Evolutionary conservation across 2,797 vertebrate species (phyloP).

Genomic region (Sebastes cheni): DNA sequence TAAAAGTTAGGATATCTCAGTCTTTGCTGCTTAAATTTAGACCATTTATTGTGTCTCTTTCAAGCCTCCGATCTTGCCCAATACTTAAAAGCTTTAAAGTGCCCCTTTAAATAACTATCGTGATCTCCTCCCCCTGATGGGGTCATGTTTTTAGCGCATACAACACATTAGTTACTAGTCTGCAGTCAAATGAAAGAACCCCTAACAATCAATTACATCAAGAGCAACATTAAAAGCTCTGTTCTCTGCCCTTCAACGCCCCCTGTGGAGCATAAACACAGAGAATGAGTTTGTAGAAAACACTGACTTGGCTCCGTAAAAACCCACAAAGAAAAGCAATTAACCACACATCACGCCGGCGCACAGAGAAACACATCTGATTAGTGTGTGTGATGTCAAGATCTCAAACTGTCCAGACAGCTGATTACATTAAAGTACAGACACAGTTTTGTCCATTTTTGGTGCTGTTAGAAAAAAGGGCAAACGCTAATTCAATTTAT

Average conservation of each 20-base stretch:
- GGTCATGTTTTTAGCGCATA: constrained; percentile 23
- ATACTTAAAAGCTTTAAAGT: not conserved
- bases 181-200: constrained; percentile 47
- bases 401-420: constrained; percentile 61
- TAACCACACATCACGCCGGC: constrained; percentile 67
- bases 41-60: not conserved
- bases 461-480: constrained; percentile 73
- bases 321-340: constrained; percentile 70
- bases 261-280: constrained; percentile 48
- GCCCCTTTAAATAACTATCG: not conserved
- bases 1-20: not conserved
- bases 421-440: constrained; percentile 70
- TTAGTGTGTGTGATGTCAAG: constrained; percentile 60
- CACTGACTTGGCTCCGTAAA: constrained; percentile 54
- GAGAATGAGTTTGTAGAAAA: constrained; percentile 67
- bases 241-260: constrained; percentile 42
- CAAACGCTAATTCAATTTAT: constrained; percentile 78
- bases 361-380: constrained; percentile 51
- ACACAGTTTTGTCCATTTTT: constrained; percentile 82
- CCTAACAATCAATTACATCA: constrained; percentile 58
- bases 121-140: not conserved
- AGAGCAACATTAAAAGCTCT: constrained; percentile 60
- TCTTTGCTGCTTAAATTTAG: not conserved
- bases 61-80: not conserved
- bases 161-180: constrained; percentile 26